phyloP scores from a whole-genome alignment of 1,140 invertebrate genomes.

The Aricia agestis region DNA sequence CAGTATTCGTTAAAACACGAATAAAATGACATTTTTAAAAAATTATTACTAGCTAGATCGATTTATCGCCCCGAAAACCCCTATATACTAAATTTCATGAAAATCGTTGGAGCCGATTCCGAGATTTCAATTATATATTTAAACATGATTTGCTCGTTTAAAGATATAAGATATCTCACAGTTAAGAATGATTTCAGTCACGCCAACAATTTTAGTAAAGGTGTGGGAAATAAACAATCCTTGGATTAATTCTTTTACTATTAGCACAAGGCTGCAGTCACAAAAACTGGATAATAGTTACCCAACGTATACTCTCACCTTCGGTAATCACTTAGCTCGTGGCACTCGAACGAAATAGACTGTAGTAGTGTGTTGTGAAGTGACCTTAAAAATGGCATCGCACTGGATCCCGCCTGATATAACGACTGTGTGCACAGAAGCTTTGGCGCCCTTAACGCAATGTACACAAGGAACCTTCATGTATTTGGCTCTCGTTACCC shows the following conservation, averaged over 20 bases:
- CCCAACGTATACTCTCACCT: not conserved
- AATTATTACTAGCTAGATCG: too few species aligned
- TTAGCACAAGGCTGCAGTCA: not conserved
- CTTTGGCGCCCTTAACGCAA: slow-evolving; percentile 72
- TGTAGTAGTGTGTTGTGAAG: not conserved
- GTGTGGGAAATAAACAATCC: not conserved
- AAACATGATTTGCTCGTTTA: too few species aligned
- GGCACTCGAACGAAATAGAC: not conserved
- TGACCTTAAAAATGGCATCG: slow-evolving; percentile 16
- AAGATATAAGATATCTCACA: too few species aligned
- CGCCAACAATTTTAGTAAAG: not conserved
- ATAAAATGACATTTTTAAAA: too few species aligned
- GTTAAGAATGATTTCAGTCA: not conserved
- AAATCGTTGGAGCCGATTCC: too few species aligned
- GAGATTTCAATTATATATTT: too few species aligned
- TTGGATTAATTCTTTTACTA: not conserved
- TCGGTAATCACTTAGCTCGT: slow-evolving; percentile 1
- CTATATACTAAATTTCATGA: too few species aligned
- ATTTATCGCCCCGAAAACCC: too few species aligned
- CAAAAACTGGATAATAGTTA: not conserved
- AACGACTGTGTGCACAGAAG: slow-evolving; percentile 67
- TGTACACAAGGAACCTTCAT: slow-evolving; percentile 77
- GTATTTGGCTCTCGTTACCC: slow-evolving; percentile 76
- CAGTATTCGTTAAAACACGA: too few species aligned
- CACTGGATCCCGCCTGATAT: slow-evolving; percentile 78